These are phyloP conservation scores for Drosophila rellima DNA, from an alignment of 2,888 invertebrate species.

Conservation along the genomic window DNA sequence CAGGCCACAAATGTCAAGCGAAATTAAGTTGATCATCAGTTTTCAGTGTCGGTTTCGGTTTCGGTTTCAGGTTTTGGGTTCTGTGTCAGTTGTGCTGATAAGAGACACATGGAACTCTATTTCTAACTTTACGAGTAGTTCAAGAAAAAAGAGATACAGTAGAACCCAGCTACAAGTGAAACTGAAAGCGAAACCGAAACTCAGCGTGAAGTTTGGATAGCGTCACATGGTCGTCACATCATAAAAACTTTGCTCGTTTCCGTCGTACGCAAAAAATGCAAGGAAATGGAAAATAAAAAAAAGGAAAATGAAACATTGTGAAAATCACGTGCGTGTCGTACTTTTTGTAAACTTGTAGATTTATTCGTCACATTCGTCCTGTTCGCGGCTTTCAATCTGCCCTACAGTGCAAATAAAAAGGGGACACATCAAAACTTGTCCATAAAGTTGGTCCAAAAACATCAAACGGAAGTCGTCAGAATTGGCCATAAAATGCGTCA, in stretches of 20 bases:
- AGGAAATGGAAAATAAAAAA: constrained; percentile 41
- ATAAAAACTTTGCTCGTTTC: constrained; percentile 70
- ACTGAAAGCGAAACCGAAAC: constrained; percentile 58
- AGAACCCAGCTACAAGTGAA: constrained; percentile 50
- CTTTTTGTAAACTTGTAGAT: constrained; percentile 63
- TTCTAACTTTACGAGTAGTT: background rate
- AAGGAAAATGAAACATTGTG: constrained; percentile 51
- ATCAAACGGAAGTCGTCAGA: constrained; percentile 22
- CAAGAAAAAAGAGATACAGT: background rate
- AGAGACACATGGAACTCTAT: constrained; percentile 31
- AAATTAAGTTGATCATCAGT: constrained; percentile 53
- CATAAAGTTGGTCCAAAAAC: constrained; percentile 47
- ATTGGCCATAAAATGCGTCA: constrained; percentile 34
- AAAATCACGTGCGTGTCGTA: constrained; percentile 77
- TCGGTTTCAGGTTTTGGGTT: constrained; percentile 12
- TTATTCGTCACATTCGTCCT: constrained; percentile 63
- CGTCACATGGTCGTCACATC: constrained; percentile 45
- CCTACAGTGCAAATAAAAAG: constrained; percentile 26
- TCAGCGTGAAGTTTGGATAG: constrained; percentile 23
- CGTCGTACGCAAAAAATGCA: constrained; percentile 27
- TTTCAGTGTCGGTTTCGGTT: constrained; percentile 17
- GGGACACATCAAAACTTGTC: constrained; percentile 38
- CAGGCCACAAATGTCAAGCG: constrained; percentile 40
- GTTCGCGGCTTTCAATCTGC: constrained; percentile 51
- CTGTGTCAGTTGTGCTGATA: constrained; percentile 35